phyloP scores from a whole-genome alignment of 2,888 invertebrate species.

The Podabrus alpinus region DNA sequence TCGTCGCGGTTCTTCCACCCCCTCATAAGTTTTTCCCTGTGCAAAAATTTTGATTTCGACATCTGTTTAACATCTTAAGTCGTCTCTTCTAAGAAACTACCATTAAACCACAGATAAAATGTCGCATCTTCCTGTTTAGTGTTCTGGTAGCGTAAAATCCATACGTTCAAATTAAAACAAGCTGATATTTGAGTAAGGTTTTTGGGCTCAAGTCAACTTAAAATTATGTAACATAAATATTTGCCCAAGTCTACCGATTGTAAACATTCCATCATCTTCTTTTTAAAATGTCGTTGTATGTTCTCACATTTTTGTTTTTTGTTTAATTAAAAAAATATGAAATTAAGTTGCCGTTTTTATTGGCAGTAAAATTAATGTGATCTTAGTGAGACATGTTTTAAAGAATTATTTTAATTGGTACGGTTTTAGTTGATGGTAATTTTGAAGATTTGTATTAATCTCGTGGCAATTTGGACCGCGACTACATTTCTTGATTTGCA shows the following conservation, averaged over 20 bases:
- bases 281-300: conserved; percentile 10
- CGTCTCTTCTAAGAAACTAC: not conserved
- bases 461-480: conserved; percentile 20
- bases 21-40: not conserved
- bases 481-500: conserved; percentile 34
- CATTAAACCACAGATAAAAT: conserved; percentile 16
- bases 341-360: not conserved
- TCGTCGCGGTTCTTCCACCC: not conserved
- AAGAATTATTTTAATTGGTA: conserved; percentile 31
- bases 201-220: conserved; percentile 13
- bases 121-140: conserved; percentile 19
- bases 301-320: not conserved
- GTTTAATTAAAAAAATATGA: not conserved
- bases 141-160: not conserved
- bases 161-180: not conserved
- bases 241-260: conserved; percentile 34
- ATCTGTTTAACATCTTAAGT: conserved; percentile 11
- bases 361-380: not conserved
- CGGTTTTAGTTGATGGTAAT: conserved; percentile 27
- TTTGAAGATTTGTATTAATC: conserved; percentile 32
- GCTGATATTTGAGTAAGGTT: conserved; percentile 8
- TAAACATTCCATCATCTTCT: conserved; percentile 34
- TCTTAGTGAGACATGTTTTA: not conserved
- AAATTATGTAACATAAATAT: conserved; percentile 35
- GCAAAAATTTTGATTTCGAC: not conserved